These are phyloP conservation scores for Pterocles burchelli DNA, from an alignment of 2,113 vertebrate species.

Conservation along the genomic window DNA sequence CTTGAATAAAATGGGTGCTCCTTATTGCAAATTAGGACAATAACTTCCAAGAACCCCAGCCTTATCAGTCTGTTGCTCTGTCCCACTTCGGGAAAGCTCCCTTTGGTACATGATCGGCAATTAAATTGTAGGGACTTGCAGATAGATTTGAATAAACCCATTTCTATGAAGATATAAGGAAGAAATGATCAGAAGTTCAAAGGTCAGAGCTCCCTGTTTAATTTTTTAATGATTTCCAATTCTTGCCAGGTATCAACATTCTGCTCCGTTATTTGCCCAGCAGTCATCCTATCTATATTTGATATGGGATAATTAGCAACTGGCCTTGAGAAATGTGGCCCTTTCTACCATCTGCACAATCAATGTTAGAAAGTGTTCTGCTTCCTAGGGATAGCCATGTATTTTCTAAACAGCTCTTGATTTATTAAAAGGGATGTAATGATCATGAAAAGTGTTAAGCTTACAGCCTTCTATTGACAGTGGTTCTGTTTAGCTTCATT, in stretches of 20 bases:
- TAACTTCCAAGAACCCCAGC: not conserved
- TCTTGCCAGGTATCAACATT: not conserved
- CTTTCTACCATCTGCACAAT: constrained; percentile 15
- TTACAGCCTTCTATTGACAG: constrained; percentile 4
- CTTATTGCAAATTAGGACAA: not conserved
- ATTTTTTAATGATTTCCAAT: constrained; percentile 39
- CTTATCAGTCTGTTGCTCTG: not conserved
- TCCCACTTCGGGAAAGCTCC: not conserved
- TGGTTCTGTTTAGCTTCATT: constrained; percentile 35
- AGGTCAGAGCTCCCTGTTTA: not conserved
- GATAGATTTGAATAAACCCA: not conserved
- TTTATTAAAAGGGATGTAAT: constrained; percentile 34
- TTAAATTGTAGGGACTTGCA: not conserved
- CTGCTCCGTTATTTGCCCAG: constrained; percentile 23
- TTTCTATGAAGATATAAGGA: not conserved
- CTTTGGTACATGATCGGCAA: not conserved
- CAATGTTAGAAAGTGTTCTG: constrained; percentile 1
- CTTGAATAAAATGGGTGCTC: not conserved
- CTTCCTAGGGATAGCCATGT: not conserved
- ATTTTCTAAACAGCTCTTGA: constrained; percentile 13
- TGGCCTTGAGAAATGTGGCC: constrained; percentile 21
- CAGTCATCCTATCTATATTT: constrained; percentile 31
- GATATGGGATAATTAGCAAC: constrained; percentile 47
- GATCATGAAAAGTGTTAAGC: not conserved
- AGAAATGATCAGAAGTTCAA: not conserved